phyloP scores from a whole-genome alignment of 2,888 invertebrate genomes.

The Ischnura elegans region DNA sequence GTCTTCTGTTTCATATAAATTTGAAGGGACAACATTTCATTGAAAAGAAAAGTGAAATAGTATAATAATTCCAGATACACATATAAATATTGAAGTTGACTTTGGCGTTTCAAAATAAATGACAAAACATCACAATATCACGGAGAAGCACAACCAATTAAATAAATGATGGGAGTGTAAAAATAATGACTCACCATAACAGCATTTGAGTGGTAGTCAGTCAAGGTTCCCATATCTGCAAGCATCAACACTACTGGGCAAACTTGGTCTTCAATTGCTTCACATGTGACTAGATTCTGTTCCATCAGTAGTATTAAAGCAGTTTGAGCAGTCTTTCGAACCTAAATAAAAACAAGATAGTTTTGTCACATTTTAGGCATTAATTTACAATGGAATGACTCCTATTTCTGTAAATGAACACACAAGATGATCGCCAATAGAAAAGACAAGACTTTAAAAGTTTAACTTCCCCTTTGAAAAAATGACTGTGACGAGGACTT shows the following conservation, averaged over 20 bases:
- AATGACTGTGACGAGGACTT: too few species aligned
- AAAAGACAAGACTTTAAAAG: constrained; percentile 67
- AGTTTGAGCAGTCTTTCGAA: constrained; percentile 83
- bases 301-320: constrained; percentile 84
- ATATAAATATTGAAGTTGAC: too few species aligned
- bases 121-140: too few species aligned
- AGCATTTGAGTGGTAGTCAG: constrained; percentile 81
- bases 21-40: too few species aligned
- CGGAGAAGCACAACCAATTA: too few species aligned
- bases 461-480: too few species aligned
- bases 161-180: neutral
- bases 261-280: constrained; percentile 83
- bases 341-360: constrained; percentile 76
- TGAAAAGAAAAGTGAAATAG: too few species aligned
- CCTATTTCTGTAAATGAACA: too few species aligned
- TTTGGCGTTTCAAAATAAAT: too few species aligned
- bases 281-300: constrained; percentile 81
- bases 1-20: too few species aligned
- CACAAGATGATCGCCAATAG: neutral
- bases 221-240: constrained; percentile 78
- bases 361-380: neutral
- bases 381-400: too few species aligned
- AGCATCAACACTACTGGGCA: constrained; percentile 83
- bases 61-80: too few species aligned
- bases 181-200: constrained; percentile 80